A percentile compares a stretch with the other conserved stretches of the same genome.
These are phyloP conservation scores for Falco rusticolus DNA, from an alignment of 2,797 vertebrate species.

Conservation along the genomic window DNA sequence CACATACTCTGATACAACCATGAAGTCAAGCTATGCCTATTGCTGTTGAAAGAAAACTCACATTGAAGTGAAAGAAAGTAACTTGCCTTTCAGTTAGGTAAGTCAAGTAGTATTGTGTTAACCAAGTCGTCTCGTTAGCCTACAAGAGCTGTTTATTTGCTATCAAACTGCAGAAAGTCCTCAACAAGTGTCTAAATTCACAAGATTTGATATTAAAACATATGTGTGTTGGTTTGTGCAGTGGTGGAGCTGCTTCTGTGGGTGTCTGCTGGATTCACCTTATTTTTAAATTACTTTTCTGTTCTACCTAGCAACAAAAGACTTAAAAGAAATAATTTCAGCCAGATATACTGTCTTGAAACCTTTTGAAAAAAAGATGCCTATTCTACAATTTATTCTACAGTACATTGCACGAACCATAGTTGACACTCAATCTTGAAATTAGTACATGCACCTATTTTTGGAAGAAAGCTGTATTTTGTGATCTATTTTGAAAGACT, in stretches of 20 bases:
- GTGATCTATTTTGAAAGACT: neutral
- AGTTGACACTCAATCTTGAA: neutral
- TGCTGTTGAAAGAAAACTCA: neutral
- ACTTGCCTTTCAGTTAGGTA: neutral
- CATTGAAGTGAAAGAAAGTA: neutral
- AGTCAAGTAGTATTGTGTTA: neutral
- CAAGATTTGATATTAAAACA: neutral
- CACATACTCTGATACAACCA: neutral
- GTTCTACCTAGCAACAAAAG: neutral
- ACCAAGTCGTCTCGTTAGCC: neutral
- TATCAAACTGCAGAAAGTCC: neutral
- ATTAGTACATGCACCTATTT: neutral
- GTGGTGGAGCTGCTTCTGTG: neutral
- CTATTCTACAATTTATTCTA: neutral
- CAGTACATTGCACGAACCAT: neutral
- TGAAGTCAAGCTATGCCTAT: neutral
- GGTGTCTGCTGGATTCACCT: neutral
- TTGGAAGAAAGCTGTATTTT: neutral
- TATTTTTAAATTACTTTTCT: neutral
- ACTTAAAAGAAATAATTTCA: neutral
- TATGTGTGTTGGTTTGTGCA: neutral
- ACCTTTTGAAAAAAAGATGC: neutral
- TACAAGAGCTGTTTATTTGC: neutral
- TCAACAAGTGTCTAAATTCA: neutral
- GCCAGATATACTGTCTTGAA: neutral